Evolutionary conservation across 2,888 invertebrate species (phyloP), one percentile per base, ranked within the genome.

Genomic region (Archaeoteleia sp.): DNA sequence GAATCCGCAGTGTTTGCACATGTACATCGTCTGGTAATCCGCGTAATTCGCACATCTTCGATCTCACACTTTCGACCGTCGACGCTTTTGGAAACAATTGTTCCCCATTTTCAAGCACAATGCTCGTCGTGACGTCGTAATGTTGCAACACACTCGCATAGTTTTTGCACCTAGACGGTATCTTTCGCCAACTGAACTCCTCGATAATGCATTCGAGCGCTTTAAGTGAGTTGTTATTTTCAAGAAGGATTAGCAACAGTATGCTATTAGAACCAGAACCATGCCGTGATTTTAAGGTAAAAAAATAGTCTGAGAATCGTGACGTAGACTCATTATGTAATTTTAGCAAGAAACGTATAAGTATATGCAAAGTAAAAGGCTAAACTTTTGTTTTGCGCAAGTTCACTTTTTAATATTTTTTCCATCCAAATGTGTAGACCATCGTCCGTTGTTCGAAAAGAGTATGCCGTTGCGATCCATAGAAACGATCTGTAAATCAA

Each of bases 1-100:
- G 71, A 75, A 73, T 78, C 77, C 74, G 72, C 72, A 73, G 71
- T 71, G 76, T 76, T 77, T 74, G 75, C 74, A 62, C 67, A 71
- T 62, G 71, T 74, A 71, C 65, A 68, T 53, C 67, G 71, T 70
- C 71, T 66, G 46, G 69, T 74, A 74, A 71, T 73, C 71, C 70
- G 69, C 67, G 69, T 71, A 73, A 62, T 76, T 74, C 67, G 66
- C 67, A 54, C 60, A 55, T 67, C 57, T 45, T 58, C 63, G 42
- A 45, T 27, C 54, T 42, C 61, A 40, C 27, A 5, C 49, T 27
- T 55, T 39, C 60, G 27, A 8, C 1, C 27, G n/a, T n/a, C 34
- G 43, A 39, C 45, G 32, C 39, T 30, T 9, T 57, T 42, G 37
- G 35, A 40, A 55, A 45, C 51, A 61, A 57, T 67, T 67, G 53